These are phyloP conservation scores for Ostrea edulis DNA, from an alignment of 1,140 invertebrate species.

Conservation along the genomic window DNA sequence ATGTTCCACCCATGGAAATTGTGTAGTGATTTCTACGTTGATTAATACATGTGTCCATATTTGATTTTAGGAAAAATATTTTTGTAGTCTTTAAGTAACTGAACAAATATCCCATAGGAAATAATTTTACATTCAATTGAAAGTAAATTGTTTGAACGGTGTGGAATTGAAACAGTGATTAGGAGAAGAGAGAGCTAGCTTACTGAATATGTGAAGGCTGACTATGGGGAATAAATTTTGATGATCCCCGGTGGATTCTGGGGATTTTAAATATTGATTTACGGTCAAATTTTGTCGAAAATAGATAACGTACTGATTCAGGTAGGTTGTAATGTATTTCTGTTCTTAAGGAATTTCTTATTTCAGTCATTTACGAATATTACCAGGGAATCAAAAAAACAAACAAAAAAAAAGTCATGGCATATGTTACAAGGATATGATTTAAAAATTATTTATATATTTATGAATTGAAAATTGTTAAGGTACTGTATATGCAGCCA, in stretches of 20 bases:
- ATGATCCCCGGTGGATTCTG: background rate
- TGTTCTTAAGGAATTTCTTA: background rate
- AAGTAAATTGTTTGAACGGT: slow-evolving; percentile 12
- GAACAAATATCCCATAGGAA: slow-evolving; percentile 27
- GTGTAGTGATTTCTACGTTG: background rate
- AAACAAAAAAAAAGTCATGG: background rate
- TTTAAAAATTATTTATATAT: no score
- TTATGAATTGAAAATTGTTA: no score
- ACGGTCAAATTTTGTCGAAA: background rate
- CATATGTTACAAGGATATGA: background rate
- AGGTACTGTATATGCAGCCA: no score
- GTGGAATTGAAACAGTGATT: slow-evolving; percentile 18
- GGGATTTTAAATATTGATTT: slow-evolving; percentile 28
- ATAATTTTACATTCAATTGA: background rate
- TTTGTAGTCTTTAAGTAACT: slow-evolving; percentile 8
- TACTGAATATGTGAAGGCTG: background rate
- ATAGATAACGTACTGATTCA: background rate
- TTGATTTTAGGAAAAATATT: slow-evolving; percentile 21
- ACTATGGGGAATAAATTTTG: background rate
- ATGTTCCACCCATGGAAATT: background rate
- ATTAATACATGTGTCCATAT: background rate
- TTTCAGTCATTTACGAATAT: no score
- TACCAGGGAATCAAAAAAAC: background rate
- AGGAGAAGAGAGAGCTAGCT: background rate
- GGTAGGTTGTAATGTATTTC: background rate